Evolutionary conservation across 2,797 vertebrate species (phyloP), one percentile per base, ranked within the genome.

Genomic region (Sebastes variabilis): DNA sequence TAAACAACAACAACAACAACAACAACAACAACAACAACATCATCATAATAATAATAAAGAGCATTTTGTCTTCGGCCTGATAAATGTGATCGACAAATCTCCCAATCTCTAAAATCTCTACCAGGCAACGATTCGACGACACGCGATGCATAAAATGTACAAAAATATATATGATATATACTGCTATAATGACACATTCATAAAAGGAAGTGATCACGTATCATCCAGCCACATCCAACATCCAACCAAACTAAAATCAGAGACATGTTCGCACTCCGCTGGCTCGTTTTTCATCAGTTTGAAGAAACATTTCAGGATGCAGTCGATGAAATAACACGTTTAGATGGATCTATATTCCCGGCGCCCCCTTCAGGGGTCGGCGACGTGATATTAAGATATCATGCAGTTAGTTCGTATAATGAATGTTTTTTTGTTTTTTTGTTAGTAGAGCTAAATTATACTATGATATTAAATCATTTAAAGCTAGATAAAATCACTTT

Each of bases 141-240:
- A 61, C 22, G 42, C 12, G 75, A 89, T 78, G 69, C 83, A 85
- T 62, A 71, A 78, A 80, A 88, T 72, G 84, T 92, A 92, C 82
- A 94, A 91, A 93, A 92, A 93, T 91, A 90, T 79, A 90, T 52
- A 75, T 42, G 38, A 42, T 42, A 87, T 82, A 75, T 67, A 38
- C 66, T 69, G 84, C 38, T 55, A 24, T 18, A 52, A 89, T 30
- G 81, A 85, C 78, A 71, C 83, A 75, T 86, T 90, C 78, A 74
- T 22, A 67, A 12, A 46, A 81, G 56, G 67, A 77, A 60, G 46
- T 77, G 55, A 59, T 32, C 18, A 0, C 10, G n/a, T 66, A 20
- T 59, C 38, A 42, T 68, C 72, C 77, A 84, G 73, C 54, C 64
- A 36, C 34, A 36, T 36, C 76, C 22, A 52, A 79, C 18, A 36